These are phyloP conservation scores for Liasis olivaceus DNA, from an alignment of 2,797 vertebrate species.

Conservation along the genomic window DNA sequence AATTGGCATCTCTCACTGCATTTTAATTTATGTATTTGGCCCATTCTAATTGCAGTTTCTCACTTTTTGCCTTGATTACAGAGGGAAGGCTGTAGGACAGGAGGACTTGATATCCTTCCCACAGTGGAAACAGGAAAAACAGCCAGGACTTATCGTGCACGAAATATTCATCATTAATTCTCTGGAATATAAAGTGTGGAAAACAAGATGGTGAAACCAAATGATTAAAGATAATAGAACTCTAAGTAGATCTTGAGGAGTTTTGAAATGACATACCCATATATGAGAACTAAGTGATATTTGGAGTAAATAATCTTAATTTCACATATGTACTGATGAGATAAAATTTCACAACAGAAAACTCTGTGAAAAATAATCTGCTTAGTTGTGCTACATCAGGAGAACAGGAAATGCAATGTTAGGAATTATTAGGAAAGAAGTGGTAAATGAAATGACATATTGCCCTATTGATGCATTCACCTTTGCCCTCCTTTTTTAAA, in stretches of 20 bases:
- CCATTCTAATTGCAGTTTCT: too few relatives aligned
- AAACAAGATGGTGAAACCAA: background rate
- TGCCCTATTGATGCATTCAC: background rate
- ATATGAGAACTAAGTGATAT: background rate
- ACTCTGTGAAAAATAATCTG: background rate
- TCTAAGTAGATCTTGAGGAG: background rate
- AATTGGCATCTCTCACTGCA: too few relatives aligned
- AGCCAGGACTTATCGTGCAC: background rate
- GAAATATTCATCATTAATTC: background rate
- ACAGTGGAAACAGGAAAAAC: background rate
- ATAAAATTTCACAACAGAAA: background rate
- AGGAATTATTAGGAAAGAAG: background rate
- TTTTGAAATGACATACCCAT: background rate
- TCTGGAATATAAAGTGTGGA: background rate
- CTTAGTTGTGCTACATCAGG: background rate
- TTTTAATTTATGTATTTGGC: too few relatives aligned
- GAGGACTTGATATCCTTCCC: too few relatives aligned
- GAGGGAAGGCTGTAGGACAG: too few relatives aligned
- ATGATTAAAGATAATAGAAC: background rate
- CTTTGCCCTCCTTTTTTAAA: background rate
- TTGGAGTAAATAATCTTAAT: background rate
- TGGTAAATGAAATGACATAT: background rate
- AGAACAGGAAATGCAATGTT: background rate
- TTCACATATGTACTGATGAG: background rate
- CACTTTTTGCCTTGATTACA: too few relatives aligned